Evolutionary conservation across 2,797 vertebrate genomes (phyloP), one percentile per base, ranked within the genome.

Genomic region (Perodicticus potto): DNA sequence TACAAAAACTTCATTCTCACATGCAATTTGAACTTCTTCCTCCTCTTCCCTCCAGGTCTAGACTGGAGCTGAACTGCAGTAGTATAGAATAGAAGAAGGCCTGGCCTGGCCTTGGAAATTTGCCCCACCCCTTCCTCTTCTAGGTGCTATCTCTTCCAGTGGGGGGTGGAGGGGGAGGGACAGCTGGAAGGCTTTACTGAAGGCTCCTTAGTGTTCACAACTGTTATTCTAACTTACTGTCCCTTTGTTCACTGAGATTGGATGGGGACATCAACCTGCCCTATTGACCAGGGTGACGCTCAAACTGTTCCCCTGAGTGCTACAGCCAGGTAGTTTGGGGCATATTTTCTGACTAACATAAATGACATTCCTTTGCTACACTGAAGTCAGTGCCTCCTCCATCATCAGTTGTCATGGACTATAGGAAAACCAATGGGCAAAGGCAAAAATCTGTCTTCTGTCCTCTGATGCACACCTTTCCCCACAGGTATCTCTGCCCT

Each of bases 11-110:
- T 93, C 25, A 37, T 59, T 85, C 45, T 86, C 57, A 87, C 23
- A 45, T 82, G 59, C 93, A 70, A 92, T 45, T 89, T 57, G 93
- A 76, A 91, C 27, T 9, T 91, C 40, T 69, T 61, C 49, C 19
- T 23, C 23, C 27, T 25, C 27, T 85, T 65, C 34, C 45, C 5
- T 57, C 20, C 40, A 81, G 25, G 67, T 59, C 34, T 67, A 25
- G 13, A 29, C 57, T 89, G 8, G 29, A 92, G 92, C 6, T 76
- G 37, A 45, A 77, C 11, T 70, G 19, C 65, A 78, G 25, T 27
- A 65, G 63, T 2, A 59, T 0, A 82, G 13, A 84, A 16, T 20
- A 86, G 23, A 94, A 73, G 61, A 82, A 32, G 43, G 19, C 40
- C 8, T 67, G 14, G 13, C 67, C n/a, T 45, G 61, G 37, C 43